Conservation (phyloP, 1,140 invertebrate genomes). For the Conus ventricosus region DNA sequence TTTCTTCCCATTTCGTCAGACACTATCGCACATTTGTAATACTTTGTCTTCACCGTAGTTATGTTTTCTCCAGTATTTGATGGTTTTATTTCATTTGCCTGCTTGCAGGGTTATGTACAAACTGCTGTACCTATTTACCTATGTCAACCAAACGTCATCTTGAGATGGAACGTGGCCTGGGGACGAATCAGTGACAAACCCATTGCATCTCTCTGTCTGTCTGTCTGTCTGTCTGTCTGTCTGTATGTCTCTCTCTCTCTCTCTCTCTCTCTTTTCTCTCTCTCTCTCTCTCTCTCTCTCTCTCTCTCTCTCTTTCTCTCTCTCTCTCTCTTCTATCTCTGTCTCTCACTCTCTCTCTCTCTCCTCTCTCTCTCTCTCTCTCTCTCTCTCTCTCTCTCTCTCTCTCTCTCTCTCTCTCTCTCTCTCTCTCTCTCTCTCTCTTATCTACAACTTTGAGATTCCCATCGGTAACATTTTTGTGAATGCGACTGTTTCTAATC, state of each 20-base stretch:
- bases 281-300: constrained; percentile 15
- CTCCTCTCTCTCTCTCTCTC: constrained; percentile 19
- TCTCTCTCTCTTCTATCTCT: constrained; percentile 13
- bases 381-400: not conserved
- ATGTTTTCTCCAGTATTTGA: too few relatives aligned
- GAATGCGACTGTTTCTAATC: too few relatives aligned
- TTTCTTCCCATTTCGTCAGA: too few relatives aligned
- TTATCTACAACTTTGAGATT: not conserved
- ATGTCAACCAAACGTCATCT: too few relatives aligned
- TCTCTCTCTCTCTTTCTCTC: constrained; percentile 13
- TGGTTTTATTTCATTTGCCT: too few relatives aligned
- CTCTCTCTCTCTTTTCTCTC: constrained; percentile 19
- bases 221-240: constrained; percentile 6
- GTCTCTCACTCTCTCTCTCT: constrained; percentile 17
- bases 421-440: not conserved
- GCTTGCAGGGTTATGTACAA: too few relatives aligned
- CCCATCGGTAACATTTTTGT: not conserved
- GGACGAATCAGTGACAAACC: too few relatives aligned
- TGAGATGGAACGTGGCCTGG: too few relatives aligned
- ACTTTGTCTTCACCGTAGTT: too few relatives aligned
- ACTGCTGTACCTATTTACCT: too few relatives aligned
- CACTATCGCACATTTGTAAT: too few relatives aligned
- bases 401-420: constrained; percentile 6
- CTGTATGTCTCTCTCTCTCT: constrained; percentile 11
- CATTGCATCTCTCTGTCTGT: not conserved